Evolutionary conservation across 2,113 vertebrate genomes (phyloP).

Genomic region (Callionymus lyra): DNA sequence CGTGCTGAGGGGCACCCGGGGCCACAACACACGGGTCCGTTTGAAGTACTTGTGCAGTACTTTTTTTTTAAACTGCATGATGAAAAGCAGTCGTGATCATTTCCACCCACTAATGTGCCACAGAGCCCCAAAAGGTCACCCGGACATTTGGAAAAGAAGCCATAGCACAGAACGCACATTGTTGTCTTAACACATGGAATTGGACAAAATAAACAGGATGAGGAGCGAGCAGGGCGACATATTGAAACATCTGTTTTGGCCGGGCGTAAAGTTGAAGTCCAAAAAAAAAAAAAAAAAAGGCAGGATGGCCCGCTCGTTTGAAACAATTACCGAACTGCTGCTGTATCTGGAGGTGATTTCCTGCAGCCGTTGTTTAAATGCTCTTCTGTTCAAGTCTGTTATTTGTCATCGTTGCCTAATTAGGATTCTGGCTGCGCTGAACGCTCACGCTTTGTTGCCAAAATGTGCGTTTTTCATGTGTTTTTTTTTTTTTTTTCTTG

Average conservation of each 20-base stretch:
- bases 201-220: constrained; percentile 5
- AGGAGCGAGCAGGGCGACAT: constrained; percentile 16
- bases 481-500: constrained; percentile 15
- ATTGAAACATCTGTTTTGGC: constrained; percentile 34
- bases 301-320: constrained; percentile 41
- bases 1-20: constrained; percentile 46
- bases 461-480: background rate
- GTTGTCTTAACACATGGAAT: constrained; percentile 13
- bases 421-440: constrained; percentile 15
- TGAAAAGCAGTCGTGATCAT: constrained; percentile 61
- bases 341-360: constrained; percentile 42
- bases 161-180: constrained; percentile 31
- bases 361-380: constrained; percentile 25
- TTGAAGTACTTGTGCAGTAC: constrained; percentile 43
- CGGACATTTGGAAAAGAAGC: constrained; percentile 18
- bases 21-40: constrained; percentile 49
- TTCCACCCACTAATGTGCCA: constrained; percentile 40
- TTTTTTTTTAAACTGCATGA: constrained; percentile 51
- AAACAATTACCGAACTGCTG: constrained; percentile 32
- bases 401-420: constrained; percentile 26
- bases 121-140: constrained; percentile 38
- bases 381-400: constrained; percentile 23
- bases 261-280: constrained; percentile 71
- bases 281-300: constrained; percentile 25
- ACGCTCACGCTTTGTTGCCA: constrained; percentile 11